These are phyloP conservation scores for Leucopsar rothschildi DNA, from an alignment of 2,113 vertebrate species.

Conservation along the genomic window DNA sequence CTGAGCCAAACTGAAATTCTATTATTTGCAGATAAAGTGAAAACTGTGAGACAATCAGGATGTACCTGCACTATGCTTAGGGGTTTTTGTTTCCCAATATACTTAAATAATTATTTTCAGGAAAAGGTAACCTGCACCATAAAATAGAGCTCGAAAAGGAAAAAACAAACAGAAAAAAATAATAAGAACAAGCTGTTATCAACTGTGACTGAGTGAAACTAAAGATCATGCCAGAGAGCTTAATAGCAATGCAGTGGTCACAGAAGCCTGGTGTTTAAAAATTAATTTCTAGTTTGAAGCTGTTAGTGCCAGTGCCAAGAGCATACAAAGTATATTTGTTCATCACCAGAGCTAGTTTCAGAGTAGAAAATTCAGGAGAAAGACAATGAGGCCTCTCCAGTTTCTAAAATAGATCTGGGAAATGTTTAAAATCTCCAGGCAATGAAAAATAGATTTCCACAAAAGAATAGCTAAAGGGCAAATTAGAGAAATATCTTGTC, in stretches of 20 bases:
- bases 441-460: conserved; percentile 21
- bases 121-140: conserved; percentile 33
- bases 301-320: conserved; percentile 43
- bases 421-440: conserved; percentile 6
- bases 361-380: conserved; percentile 41
- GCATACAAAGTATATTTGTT: conserved; percentile 54
- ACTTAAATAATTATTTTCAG: conserved; percentile 60
- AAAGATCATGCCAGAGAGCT: conserved; percentile 42
- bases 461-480: conserved; percentile 28
- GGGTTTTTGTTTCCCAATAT: conserved; percentile 46
- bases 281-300: conserved; percentile 68
- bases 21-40: conserved; percentile 18
- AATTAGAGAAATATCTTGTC: conserved; percentile 25
- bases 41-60: not conserved
- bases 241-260: conserved; percentile 58
- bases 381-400: conserved; percentile 34
- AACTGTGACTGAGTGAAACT: conserved; percentile 33
- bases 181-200: not conserved
- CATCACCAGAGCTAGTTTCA: conserved; percentile 32
- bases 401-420: conserved; percentile 32
- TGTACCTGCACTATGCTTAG: conserved; percentile 10
- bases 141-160: conserved; percentile 17
- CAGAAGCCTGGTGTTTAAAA: conserved; percentile 65
- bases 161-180: rapidly evolving
- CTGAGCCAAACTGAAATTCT: not conserved